Percentiles rank a stretch among this genome's conserved stretches.
phyloP scores from a whole-genome alignment of 30 jellyfish, hydroid and myxozoan species.

The Hydractinia echinata region DNA sequence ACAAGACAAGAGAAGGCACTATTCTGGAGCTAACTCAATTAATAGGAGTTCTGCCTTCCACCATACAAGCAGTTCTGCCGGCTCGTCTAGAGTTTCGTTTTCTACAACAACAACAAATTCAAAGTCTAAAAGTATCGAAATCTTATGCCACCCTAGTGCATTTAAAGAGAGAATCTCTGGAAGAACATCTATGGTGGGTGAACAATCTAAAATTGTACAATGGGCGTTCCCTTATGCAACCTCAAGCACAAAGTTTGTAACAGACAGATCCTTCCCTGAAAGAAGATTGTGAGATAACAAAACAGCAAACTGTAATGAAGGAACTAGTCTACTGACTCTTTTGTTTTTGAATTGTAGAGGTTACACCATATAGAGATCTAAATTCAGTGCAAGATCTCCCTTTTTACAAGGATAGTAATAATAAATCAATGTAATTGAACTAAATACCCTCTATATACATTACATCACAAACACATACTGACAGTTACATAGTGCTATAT shows the following conservation, averaged over 20 bases:
- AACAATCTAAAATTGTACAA: neutral
- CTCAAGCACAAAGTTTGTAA: neutral
- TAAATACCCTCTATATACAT: too few species aligned
- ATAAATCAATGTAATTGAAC: too few species aligned
- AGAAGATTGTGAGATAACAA: too few species aligned
- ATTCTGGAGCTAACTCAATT: neutral
- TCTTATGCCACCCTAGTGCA: neutral
- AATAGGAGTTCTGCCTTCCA: slow-evolving; percentile 3
- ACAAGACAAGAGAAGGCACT: neutral
- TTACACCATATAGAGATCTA: too few species aligned
- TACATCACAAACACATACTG: too few species aligned
- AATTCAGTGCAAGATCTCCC: too few species aligned
- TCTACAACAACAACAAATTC: neutral
- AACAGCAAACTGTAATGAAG: too few species aligned
- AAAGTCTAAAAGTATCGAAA: neutral
- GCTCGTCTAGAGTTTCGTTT: slow-evolving; percentile 12
- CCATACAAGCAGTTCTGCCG: slow-evolving; percentile 1
- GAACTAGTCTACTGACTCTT: too few species aligned
- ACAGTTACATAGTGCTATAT: too few species aligned
- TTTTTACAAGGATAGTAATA: too few species aligned
- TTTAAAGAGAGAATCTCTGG: neutral
- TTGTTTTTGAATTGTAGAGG: too few species aligned
- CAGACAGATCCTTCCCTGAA: slow-evolving; percentile 13
- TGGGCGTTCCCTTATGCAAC: slow-evolving; percentile 18
- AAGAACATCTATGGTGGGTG: slow-evolving; percentile 6